Evolutionary conservation across 2,113 vertebrate species (phyloP), one percentile per base, ranked within the genome.

Genomic region (Malaclemys terrapin): DNA sequence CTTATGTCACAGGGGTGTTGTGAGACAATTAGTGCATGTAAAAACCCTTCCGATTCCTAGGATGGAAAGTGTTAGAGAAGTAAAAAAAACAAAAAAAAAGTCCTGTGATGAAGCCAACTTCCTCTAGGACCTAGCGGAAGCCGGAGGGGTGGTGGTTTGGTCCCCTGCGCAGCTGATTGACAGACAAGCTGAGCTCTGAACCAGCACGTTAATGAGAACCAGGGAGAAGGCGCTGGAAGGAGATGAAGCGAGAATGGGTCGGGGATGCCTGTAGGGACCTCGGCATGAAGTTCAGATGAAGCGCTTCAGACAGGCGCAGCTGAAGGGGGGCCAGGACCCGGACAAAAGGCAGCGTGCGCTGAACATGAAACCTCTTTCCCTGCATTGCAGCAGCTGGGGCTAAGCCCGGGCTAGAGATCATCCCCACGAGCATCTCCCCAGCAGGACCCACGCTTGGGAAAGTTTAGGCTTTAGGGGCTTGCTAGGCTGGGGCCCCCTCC

Each of bases 91-190:
- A 42, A 25, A 12, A 3, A 22, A 27, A 45, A 25, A 42, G 2
- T 13, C 24, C 42, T 12, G 72, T 49, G 4, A 53, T 24, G 85
- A 96, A 97, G 84, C 24, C 87, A 76, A 62, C 96, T 95, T 82
- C 88, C 96, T 97, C 54, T 95, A 97, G 97, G 95, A 96, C 96
- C 96, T 80, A 38, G 93, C 50, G 93, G 90, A 95, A 96, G 92
- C 80, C 87, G 47, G 76, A 88, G 45, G 42, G 16, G 82, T 29
- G 65, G 84, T 85, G 87, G 79, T 88, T 84, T 80, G 89, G 89
- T 80, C 84, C 97, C 93, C 95, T 42, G 93, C 93, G 45, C 84
- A 56, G 91, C 56, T 9, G 82, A 87, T 49, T n/a, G 84, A 90
- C 78, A 6, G 89, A 65, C 47, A 75, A 83, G 81, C 78, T 45